phyloP scores from a whole-genome alignment of 2,797 vertebrate genomes.

The Eulemur mongoz region DNA sequence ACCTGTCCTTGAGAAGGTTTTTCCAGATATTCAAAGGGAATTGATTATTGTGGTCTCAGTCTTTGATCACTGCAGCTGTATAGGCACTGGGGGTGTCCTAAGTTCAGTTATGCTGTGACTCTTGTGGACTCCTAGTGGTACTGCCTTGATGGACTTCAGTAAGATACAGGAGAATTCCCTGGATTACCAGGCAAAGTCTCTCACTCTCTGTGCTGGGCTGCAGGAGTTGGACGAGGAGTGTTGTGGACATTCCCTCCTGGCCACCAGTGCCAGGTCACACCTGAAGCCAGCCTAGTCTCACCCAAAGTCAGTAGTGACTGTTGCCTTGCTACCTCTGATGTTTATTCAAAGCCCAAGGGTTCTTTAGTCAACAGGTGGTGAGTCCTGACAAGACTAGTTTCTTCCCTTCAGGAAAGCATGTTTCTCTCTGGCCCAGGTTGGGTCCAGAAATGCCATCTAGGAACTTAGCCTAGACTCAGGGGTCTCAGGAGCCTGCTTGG shows the following conservation, averaged over 20 bases:
- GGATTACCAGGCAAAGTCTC: background rate
- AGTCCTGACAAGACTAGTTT: background rate
- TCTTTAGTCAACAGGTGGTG: background rate
- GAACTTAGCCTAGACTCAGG: background rate
- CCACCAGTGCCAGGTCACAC: background rate
- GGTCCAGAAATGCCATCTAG: background rate
- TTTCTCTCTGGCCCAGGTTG: background rate
- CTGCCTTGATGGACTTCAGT: background rate
- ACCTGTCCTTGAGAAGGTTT: background rate
- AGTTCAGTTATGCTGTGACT: background rate
- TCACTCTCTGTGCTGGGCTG: background rate
- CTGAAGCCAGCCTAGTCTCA: background rate
- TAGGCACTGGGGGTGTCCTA: background rate
- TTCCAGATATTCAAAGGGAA: background rate
- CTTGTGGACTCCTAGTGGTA: background rate
- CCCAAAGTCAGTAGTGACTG: background rate
- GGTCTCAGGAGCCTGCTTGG: background rate
- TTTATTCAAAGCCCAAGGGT: background rate
- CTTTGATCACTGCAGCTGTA: background rate
- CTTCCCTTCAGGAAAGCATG: background rate
- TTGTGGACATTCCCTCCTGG: background rate
- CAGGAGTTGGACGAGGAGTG: background rate
- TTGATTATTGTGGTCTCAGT: background rate
- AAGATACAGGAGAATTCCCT: background rate
- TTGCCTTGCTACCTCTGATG: background rate